Evolutionary conservation across 2,113 vertebrate genomes (phyloP), one percentile per base, ranked within the genome.

Genomic region (Corythoichthys haematopterus): DNA sequence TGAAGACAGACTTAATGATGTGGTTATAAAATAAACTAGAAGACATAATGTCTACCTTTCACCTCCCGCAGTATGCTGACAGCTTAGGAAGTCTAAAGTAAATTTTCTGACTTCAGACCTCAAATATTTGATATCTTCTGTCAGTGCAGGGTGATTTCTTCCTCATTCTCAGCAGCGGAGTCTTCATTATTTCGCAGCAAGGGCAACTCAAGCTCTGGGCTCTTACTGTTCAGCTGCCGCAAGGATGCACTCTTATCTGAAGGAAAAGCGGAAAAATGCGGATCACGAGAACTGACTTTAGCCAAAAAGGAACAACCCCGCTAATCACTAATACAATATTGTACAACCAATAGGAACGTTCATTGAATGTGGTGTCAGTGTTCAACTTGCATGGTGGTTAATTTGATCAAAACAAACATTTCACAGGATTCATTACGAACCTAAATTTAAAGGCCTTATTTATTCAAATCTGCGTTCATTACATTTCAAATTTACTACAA

Each of bases 201-300:
- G 6, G 95, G 93, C 57, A 98, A 80, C 87, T 94, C 93, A 37
- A 95, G 87, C 79, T 95, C 94, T 0, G 90, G 82, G 64, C 81
- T 88, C 45, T 83, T 69, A 8, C 71, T 89, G 78, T 79, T 88
- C 43, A 88, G 76, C 38, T 87, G 82, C 56, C 92, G 88, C 58
- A 87, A 5, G 12, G 82, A 80, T 0, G 65, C 69, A 2, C 67
- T 70, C 60, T 88, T 91, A 69, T 82, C 92, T 93, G 77, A 20
- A 11, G 50, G 55, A 67, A 16, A 50, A 51, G 1, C 50, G 5
- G 2, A 69, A 46, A 58, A 45, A 40, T 6, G 15, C 0, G 2
- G 11, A 9, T 36, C 14, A 43, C 5, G 3, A 46, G 10, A n/a
- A 13, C 38, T 43, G 11, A 47, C 14, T 60, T 33, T n/a, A 62